Evolutionary conservation across 2,797 vertebrate species (phyloP).

Genomic region (Falco berigora): DNA sequence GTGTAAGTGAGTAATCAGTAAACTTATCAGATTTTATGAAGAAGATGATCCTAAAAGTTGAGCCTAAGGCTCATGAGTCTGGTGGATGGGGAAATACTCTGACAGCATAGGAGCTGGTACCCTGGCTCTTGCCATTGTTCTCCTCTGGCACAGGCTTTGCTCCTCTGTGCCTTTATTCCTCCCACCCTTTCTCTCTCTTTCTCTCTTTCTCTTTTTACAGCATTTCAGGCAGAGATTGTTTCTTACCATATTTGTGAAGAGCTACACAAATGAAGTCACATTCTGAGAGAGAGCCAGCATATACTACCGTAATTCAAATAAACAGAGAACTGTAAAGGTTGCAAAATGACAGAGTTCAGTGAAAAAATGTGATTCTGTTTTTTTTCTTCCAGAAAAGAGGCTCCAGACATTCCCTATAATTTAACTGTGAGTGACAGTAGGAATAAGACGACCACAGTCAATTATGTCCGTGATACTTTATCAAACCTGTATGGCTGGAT

Average conservation of each 20-base stretch:
- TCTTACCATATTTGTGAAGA: neutral
- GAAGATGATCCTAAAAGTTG: neutral
- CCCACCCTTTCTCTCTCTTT: neutral
- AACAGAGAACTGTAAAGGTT: neutral
- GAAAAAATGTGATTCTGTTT: neutral
- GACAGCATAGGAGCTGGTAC: neutral
- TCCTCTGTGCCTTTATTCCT: neutral
- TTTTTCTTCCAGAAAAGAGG: slow-evolving; percentile 33
- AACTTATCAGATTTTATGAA: neutral
- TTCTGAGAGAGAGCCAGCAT: neutral
- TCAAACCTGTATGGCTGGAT: slow-evolving; percentile 71
- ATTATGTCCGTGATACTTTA: slow-evolving; percentile 67
- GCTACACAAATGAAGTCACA: neutral
- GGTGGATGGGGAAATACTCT: neutral
- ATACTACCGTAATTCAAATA: neutral
- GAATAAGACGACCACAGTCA: slow-evolving; percentile 67
- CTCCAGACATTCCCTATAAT: slow-evolving; percentile 42
- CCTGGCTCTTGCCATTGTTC: neutral
- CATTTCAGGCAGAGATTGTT: neutral
- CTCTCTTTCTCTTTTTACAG: neutral
- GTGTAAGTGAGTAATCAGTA: neutral
- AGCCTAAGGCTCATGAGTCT: neutral
- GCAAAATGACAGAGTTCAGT: neutral
- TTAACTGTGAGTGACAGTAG: slow-evolving; percentile 69
- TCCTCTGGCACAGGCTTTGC: neutral